Evolutionary conservation across 2,888 invertebrate species (phyloP).

Genomic region (Amblyjoppa proteus): DNA sequence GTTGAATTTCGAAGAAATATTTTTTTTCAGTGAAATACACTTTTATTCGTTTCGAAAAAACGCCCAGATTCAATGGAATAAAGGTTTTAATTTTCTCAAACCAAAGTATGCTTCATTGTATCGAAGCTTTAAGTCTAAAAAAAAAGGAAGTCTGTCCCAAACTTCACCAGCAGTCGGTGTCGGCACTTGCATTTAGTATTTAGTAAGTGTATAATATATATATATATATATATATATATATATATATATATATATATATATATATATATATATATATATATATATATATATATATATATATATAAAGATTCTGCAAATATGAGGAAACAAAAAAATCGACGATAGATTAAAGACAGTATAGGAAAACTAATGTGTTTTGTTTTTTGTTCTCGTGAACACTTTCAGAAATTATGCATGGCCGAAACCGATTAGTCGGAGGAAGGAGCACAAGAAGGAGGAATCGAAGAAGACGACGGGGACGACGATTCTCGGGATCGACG

Average conservation of each 20-base stretch:
- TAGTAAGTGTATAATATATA: not conserved
- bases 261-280: not conserved
- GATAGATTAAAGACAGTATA: constrained; percentile 8
- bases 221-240: not conserved
- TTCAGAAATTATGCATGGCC: constrained; percentile 83
- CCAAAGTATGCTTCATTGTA: too few species aligned
- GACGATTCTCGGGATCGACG: constrained; percentile 39
- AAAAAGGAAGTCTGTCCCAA: too few species aligned
- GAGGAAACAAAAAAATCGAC: not conserved
- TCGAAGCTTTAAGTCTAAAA: too few species aligned
- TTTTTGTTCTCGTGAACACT: constrained; percentile 28
- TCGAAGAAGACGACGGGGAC: constrained; percentile 79
- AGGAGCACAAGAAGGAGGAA: constrained; percentile 88
- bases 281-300: not conserved
- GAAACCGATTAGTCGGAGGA: constrained; percentile 86
- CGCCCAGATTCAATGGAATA: too few species aligned
- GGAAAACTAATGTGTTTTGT: constrained; percentile 20
- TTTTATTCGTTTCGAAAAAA: too few species aligned
- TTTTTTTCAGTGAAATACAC: too few species aligned
- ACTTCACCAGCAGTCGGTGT: too few species aligned
- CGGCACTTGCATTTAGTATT: not conserved
- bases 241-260: not conserved
- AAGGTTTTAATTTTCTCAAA: too few species aligned
- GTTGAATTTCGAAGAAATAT: too few species aligned
- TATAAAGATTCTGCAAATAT: not conserved